Percentiles rank a stretch among this genome's conserved stretches.
phyloP scores from a whole-genome alignment of 2,888 invertebrate species.

The Leucophenga montana region DNA sequence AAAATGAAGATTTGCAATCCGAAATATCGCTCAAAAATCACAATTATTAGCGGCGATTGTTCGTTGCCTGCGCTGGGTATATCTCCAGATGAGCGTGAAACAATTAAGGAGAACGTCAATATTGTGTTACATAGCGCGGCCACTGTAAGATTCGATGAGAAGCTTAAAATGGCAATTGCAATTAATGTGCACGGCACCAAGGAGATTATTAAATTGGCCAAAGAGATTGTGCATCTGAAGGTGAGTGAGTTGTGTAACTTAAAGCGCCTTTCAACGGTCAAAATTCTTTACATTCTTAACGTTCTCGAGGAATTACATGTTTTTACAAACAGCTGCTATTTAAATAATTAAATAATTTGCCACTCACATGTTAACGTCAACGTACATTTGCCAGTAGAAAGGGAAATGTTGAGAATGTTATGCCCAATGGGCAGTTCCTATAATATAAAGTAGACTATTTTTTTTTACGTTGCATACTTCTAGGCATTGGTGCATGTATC shows the following conservation, averaged over 20 bases:
- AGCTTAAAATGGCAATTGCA: constrained; percentile 80
- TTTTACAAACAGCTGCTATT: no score
- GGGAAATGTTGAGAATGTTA: no score
- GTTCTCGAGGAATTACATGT: no score
- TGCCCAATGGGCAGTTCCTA: no score
- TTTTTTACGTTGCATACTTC: constrained; percentile 26
- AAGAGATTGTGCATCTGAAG: constrained; percentile 78
- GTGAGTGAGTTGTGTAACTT: constrained; percentile 68
- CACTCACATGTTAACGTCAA: no score
- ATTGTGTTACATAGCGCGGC: constrained; percentile 92
- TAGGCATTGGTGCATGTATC: constrained; percentile 79
- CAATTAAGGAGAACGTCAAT: constrained; percentile 73
- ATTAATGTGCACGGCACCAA: constrained; percentile 83
- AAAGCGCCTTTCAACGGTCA: no score
- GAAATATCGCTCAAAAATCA: constrained; percentile 71
- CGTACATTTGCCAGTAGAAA: no score
- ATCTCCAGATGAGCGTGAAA: constrained; percentile 66
- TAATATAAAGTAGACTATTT: no score
- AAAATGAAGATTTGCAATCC: constrained; percentile 65
- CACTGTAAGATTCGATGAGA: constrained; percentile 87
- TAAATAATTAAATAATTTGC: neutral
- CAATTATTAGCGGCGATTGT: constrained; percentile 73
- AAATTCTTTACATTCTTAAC: no score
- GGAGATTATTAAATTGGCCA: constrained; percentile 79
- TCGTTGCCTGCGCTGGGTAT: constrained; percentile 71